A percentile compares a stretch with the other conserved stretches of the same genome.
These are phyloP conservation scores for Drosophila formosana DNA, from an alignment of 2,888 invertebrate genomes.

Conservation along the genomic window DNA sequence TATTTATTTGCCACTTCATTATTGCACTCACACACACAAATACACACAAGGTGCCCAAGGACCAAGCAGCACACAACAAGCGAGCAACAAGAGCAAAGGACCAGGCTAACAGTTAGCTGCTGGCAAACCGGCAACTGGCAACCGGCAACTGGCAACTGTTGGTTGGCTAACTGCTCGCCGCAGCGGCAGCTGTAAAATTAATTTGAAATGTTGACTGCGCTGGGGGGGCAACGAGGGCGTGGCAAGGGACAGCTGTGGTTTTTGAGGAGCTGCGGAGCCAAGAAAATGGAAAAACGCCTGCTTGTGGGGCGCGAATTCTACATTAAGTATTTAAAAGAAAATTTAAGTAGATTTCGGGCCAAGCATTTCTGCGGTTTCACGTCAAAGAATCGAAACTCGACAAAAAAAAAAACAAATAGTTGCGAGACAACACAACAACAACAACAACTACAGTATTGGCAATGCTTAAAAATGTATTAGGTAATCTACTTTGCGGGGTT, in stretches of 20 bases:
- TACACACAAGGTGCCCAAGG: constrained; percentile 47
- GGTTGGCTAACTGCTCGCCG: constrained; percentile 45
- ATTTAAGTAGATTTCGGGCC: constrained; percentile 36
- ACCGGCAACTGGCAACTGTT: constrained; percentile 3
- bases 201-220: constrained; percentile 67
- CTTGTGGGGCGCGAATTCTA: constrained; percentile 40
- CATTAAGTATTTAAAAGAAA: constrained; percentile 55
- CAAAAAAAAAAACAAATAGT: constrained; percentile 12
- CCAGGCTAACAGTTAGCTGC: constrained; percentile 35
- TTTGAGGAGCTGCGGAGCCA: not conserved
- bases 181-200: constrained; percentile 72
- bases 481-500: constrained; percentile 12
- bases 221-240: constrained; percentile 5
- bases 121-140: not conserved
- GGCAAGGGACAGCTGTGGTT: not conserved
- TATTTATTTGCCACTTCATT: constrained; percentile 78
- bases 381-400: not conserved
- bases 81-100: constrained; percentile 29
- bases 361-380: constrained; percentile 4
- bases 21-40: constrained; percentile 51
- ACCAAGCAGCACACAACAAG: constrained; percentile 7
- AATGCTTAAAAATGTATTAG: constrained; percentile 22
- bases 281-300: constrained; percentile 27
- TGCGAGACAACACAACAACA: not conserved
- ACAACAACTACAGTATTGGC: not conserved